Evolutionary conservation across 2,113 vertebrate species (phyloP), one percentile per base, ranked within the genome.

Genomic region (Pantherophis guttatus): DNA sequence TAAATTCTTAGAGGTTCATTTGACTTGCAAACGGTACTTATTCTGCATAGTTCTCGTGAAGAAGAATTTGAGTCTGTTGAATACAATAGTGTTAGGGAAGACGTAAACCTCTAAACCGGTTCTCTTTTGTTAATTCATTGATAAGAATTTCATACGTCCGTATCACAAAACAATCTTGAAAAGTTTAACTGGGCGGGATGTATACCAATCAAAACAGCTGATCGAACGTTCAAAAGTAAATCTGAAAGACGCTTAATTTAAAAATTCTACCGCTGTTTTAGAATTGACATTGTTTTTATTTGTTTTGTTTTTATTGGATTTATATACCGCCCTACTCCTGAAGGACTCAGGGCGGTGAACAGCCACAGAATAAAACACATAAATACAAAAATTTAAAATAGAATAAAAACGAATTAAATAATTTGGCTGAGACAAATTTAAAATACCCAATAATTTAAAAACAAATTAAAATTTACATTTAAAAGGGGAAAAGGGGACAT

Each of bases 1-100:
- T 94, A 96, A 94, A 92, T 93, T 95, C 92, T 97, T 92, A 96
- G 92, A 90, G 86, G 96, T 89, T 87, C 92, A 93, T 91, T 85
- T 94, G 81, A 97, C 89, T 93, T 94, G 96, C 81, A 55, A 92
- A 93, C 92, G 54, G 33, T 88, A 81, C 70, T 95, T 95, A 90
- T 0, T 0, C 95, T 91, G 88, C 95, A 94, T 92, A 95, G 93
- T 96, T 94, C 94, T 89, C 94, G 89, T 57, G 90, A 96, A 88
- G 92, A 94, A 88, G 57, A 91, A 65, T 94, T 93, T 86, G 91
- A 48, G 89, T 93, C 96, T 91, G 88, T 91, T 95, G 93, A 93
- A 95, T 23, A 2, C 33, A 96, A 89, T 12, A 93, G 53, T 53
- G 21, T 44, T 93, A 15, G 86, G 91, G 85, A 95, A 94, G 70